Base-by-base conservation (phyloP, 1,140 invertebrate genomes). In the Saccostrea echinata region DNA sequence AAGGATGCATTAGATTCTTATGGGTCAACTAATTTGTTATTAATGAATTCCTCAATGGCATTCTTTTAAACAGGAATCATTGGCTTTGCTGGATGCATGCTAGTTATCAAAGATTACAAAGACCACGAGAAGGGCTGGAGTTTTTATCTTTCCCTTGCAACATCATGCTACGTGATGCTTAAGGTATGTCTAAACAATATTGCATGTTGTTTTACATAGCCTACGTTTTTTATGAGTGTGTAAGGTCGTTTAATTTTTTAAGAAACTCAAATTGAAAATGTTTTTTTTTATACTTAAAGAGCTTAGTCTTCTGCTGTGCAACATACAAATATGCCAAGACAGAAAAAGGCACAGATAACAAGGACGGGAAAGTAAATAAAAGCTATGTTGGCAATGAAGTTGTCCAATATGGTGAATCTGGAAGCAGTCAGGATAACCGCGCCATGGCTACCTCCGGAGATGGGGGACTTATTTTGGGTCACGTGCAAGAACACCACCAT, bases 121-220 rank as follows among this genome's bases (percentile, higher is more conserved):
- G 68, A 76, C 24, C 68, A 76, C 27, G 24, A 76, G 9, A 76
- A 76, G 27, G 68, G 68, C 27, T 76, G 30, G 30, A 11, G 24
- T 11, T 76, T 76, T 18, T 76, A 33, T 30, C 4, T 76, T 16
- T 76, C 24, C 27, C 27, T 76, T 24, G 68, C 27, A 27, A 27
- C 68, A 13, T 76, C 68, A 30, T 76, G 68, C 33, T 76, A 76
- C 68, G 68, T 76, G 3, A 76, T 76, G 3, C 27, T 76, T 30
- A 12, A 33, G 68, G 68, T 76, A 76, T 18, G 55, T 61, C 4
- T 9, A 43, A 43, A 6, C 43, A 43, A 43, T 43, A 43, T 43
- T 43, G 43, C 43, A 43, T 9, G 9, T n/a, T n/a, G n/a, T n/a
- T n/a, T n/a, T 43, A 43, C 43, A 43, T 8, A 1, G 43, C n/a